These are phyloP conservation scores for Neomonachus schauinslandi DNA, from an alignment of 2,113 vertebrate species.

Conservation along the genomic window DNA sequence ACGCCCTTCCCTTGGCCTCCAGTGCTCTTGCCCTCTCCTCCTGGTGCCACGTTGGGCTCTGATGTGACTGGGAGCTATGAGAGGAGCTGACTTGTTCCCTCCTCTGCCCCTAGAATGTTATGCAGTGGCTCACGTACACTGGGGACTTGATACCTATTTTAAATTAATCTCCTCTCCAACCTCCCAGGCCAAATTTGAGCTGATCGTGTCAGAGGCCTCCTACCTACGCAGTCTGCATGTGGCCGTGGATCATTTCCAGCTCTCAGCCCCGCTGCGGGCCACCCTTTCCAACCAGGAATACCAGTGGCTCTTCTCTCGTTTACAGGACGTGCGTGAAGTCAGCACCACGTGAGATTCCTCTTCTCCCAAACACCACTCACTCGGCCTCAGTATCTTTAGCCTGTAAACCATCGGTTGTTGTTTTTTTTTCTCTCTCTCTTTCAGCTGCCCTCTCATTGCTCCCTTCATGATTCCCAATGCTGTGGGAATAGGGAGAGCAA, in stretches of 20 bases:
- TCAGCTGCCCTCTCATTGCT: not conserved
- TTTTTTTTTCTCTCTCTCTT: too few relatives aligned
- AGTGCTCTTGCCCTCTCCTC: not conserved
- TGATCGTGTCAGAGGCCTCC: constrained; percentile 96
- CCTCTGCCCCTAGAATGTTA: not conserved
- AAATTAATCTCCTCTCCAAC: not conserved
- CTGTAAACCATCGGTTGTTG: not conserved
- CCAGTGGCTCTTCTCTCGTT: constrained; percentile 97
- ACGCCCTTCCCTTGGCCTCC: not conserved
- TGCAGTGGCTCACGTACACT: not conserved
- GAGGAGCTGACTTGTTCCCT: not conserved
- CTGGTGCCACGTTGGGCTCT: not conserved
- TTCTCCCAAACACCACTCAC: not conserved
- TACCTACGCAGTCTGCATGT: constrained; percentile 96
- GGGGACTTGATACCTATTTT: not conserved
- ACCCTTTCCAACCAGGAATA: constrained; percentile 92
- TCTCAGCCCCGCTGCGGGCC: constrained; percentile 87
- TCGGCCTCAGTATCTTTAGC: not conserved
- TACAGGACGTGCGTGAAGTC: constrained; percentile 93
- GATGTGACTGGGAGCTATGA: not conserved
- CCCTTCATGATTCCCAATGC: not conserved
- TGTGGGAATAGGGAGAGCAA: not conserved
- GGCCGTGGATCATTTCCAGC: constrained; percentile 95
- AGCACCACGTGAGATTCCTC: constrained; percentile 90
- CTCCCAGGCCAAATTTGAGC: constrained; percentile 95